These are phyloP conservation scores for Polyergus mexicanus DNA, from an alignment of 1,140 invertebrate genomes.

Conservation along the genomic window DNA sequence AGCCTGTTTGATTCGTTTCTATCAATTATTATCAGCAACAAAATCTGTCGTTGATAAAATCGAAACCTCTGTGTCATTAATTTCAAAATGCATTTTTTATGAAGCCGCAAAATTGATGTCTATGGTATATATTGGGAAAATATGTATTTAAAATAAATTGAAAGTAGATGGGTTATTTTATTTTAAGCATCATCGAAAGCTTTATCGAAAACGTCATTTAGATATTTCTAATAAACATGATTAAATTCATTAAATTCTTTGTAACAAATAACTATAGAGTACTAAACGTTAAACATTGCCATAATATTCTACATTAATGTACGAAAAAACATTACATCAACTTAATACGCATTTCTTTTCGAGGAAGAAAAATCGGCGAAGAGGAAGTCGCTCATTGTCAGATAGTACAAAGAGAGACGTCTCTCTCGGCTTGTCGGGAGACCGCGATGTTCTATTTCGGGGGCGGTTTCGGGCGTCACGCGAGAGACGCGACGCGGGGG, in stretches of 20 bases:
- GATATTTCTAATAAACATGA: neutral
- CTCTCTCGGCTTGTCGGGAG: conserved; percentile 38
- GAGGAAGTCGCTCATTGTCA: conserved; percentile 29
- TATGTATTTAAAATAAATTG: conserved; percentile 12
- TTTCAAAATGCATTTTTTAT: neutral
- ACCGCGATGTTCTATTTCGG: conserved; percentile 63
- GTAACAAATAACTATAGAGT: neutral
- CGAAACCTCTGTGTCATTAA: conserved; percentile 34
- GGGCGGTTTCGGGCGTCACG: conserved; percentile 49
- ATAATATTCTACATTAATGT: neutral
- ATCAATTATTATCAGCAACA: conserved; percentile 48
- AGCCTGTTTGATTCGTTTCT: conserved; percentile 6
- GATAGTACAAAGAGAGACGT: neutral
- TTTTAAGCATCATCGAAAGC: neutral
- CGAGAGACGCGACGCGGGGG: conserved; percentile 23
- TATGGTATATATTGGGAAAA: neutral
- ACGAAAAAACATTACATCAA: conserved; percentile 27
- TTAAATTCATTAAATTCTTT: neutral
- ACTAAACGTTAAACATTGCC: conserved; percentile 4
- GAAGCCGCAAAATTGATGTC: conserved; percentile 14
- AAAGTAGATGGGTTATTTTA: conserved; percentile 4
- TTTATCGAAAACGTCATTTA: neutral
- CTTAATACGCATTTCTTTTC: neutral
- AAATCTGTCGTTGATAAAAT: conserved; percentile 26
- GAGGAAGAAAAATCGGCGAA: conserved; percentile 36